phyloP scores from a whole-genome alignment of 2,113 vertebrate species.

The Pomatostomus ruficeps region DNA sequence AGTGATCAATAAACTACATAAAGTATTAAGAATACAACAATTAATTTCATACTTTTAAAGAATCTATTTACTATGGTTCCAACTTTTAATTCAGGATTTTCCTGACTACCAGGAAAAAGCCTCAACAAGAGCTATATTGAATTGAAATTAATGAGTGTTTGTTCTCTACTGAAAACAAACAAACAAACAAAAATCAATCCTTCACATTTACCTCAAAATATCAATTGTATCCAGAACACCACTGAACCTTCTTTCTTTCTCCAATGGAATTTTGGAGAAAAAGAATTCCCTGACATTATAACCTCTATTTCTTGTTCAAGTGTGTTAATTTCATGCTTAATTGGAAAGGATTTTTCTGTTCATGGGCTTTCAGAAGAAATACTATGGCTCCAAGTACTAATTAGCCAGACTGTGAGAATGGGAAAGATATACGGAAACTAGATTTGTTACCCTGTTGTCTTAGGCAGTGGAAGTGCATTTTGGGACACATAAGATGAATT shows the following conservation, averaged over 20 bases:
- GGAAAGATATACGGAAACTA: neutral
- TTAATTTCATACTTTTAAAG: neutral
- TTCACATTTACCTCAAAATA: neutral
- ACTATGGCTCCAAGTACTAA: neutral
- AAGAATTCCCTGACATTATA: neutral
- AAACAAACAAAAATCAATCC: neutral
- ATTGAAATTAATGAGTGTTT: neutral
- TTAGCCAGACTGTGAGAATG: neutral
- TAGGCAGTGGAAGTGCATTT: neutral
- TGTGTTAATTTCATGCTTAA: neutral
- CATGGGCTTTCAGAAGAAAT: neutral
- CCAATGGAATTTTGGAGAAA: neutral
- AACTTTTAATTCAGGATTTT: neutral
- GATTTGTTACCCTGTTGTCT: neutral
- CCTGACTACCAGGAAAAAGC: neutral
- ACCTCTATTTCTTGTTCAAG: neutral
- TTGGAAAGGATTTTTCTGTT: neutral
- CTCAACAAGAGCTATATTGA: neutral
- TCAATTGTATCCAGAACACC: neutral
- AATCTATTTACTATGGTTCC: neutral
- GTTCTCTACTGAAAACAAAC: neutral
- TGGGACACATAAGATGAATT: neutral
- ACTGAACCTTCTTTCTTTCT: neutral
- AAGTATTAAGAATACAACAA: neutral
- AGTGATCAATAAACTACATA: neutral